These are phyloP conservation scores for Phaenicophaeus curvirostris DNA, from an alignment of 2,797 vertebrate genomes.

Conservation along the genomic window DNA sequence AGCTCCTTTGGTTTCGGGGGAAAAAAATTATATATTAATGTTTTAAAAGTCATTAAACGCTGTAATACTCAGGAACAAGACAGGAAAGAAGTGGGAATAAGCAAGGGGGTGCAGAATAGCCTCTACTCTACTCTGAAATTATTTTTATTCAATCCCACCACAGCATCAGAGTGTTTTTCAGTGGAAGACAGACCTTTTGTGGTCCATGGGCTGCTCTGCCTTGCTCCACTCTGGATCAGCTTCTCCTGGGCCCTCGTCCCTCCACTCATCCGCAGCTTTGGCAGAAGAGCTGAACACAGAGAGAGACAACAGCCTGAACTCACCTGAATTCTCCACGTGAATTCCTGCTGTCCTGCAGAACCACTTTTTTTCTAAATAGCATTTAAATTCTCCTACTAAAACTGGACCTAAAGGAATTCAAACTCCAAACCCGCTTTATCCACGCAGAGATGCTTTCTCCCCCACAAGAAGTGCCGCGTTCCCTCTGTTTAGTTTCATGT, in stretches of 20 bases:
- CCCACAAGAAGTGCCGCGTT: not conserved
- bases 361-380: not conserved
- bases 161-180: not conserved
- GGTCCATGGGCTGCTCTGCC: not conserved
- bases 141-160: not conserved
- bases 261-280: not conserved
- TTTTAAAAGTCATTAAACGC: not conserved
- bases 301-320: not conserved
- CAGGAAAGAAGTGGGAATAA: not conserved
- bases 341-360: too few species aligned
- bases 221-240: fast-evolving
- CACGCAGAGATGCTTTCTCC: fast-evolving
- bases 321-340: too few species aligned
- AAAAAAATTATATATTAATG: too few species aligned
- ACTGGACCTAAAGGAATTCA: not conserved
- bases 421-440: not conserved
- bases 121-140: not conserved
- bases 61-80: not conserved
- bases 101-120: not conserved
- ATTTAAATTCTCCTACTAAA: not conserved
- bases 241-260: not conserved
- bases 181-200: not conserved
- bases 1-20: not conserved
- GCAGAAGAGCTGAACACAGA: not conserved
- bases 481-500: fast-evolving